phyloP scores from a whole-genome alignment of 2,888 invertebrate genomes.

The Drosophila parthenogenetica region DNA sequence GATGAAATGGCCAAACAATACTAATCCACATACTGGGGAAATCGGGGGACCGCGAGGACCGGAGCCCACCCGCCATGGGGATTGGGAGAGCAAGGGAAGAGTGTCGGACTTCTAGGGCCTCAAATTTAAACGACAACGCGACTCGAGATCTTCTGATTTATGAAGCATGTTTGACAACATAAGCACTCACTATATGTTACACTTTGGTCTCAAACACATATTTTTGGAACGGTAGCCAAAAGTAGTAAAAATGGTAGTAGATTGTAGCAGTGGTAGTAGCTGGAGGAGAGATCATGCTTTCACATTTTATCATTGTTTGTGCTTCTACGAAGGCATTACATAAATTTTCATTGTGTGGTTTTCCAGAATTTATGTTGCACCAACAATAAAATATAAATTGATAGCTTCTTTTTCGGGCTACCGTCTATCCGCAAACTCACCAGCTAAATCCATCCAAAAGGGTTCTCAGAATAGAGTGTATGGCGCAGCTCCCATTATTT shows the following conservation, averaged over 20 bases:
- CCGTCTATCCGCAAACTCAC: not conserved
- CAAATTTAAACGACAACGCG: not conserved
- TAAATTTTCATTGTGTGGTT: constrained; percentile 72
- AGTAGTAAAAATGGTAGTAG: not conserved
- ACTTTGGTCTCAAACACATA: constrained; percentile 33
- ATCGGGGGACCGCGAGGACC: constrained; percentile 97
- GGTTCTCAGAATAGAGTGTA: constrained; percentile 68
- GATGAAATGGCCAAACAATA: constrained; percentile 92
- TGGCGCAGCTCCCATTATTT: constrained; percentile 66
- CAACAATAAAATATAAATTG: constrained; percentile 56
- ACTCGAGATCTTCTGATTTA: constrained; percentile 58
- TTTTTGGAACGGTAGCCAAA: constrained; percentile 59
- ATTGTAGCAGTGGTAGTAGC: not conserved
- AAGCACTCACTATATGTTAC: constrained; percentile 66
- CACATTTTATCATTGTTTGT: constrained; percentile 31
- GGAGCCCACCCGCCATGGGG: constrained; percentile 99
- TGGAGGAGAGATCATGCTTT: constrained; percentile 30
- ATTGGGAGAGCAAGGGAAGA: constrained; percentile 99
- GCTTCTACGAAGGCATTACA: constrained; percentile 75
- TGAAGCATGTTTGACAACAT: constrained; percentile 58
- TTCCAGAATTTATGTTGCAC: constrained; percentile 69
- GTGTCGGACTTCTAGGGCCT: constrained; percentile 93
- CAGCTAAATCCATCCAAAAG: constrained; percentile 36
- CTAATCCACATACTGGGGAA: constrained; percentile 96
- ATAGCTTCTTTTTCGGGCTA: constrained; percentile 45